These are phyloP conservation scores for Arizona elegans DNA, from an alignment of 2,113 vertebrate genomes.

Conservation along the genomic window DNA sequence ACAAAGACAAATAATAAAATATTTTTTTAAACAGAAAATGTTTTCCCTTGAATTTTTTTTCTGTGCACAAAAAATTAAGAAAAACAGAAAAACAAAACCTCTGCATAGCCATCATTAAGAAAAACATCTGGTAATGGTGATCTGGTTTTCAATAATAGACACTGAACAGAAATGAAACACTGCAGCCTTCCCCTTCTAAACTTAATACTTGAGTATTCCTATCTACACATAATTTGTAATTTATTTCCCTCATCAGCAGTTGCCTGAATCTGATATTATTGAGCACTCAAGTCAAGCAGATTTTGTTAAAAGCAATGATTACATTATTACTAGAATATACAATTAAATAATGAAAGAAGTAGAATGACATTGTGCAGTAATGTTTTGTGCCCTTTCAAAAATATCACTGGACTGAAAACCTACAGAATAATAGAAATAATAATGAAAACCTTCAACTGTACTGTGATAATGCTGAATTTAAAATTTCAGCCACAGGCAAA, in stretches of 20 bases:
- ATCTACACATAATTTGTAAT: slow-evolving; percentile 58
- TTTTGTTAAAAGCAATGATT: slow-evolving; percentile 70
- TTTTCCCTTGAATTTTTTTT: slow-evolving; percentile 28
- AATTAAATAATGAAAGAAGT: slow-evolving; percentile 65
- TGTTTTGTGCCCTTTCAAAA: slow-evolving; percentile 52
- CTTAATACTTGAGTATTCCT: slow-evolving; percentile 59
- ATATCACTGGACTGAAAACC: slow-evolving; percentile 52
- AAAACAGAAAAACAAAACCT: slow-evolving; percentile 8
- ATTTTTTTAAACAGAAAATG: slow-evolving; percentile 1
- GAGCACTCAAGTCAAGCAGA: slow-evolving; percentile 65
- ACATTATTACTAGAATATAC: slow-evolving; percentile 68
- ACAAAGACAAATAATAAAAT: slow-evolving; percentile 18
- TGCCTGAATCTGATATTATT: slow-evolving; percentile 66
- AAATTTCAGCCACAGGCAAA: slow-evolving; percentile 65
- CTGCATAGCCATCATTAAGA: slow-evolving; percentile 42
- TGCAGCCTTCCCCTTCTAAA: slow-evolving; percentile 18
- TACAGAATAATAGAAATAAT: slow-evolving; percentile 36
- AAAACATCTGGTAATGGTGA: slow-evolving; percentile 43
- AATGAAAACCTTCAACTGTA: slow-evolving; percentile 38
- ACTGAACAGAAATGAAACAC: slow-evolving; percentile 48
- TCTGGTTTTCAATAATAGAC: slow-evolving; percentile 53
- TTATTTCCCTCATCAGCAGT: slow-evolving; percentile 64
- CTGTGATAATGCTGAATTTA: slow-evolving; percentile 61
- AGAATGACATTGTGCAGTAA: slow-evolving; percentile 55
- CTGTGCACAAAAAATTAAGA: background rate